A percentile compares a stretch with the other conserved stretches of the same genome.
Conservation (phyloP, 2,113 vertebrate species). For the Takifugu bimaculatus region DNA sequence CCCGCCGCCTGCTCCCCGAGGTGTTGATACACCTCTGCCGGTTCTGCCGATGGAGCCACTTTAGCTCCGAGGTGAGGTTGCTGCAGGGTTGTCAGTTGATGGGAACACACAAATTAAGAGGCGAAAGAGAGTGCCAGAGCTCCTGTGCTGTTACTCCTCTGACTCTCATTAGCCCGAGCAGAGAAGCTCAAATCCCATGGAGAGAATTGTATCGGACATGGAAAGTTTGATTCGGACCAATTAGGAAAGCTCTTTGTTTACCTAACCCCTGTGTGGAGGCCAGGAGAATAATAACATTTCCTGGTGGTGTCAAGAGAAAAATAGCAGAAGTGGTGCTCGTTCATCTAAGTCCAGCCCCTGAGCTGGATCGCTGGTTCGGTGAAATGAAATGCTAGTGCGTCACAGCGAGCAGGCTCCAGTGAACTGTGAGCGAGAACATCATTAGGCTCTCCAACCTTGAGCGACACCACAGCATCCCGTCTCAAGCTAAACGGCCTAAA, state of each 20-base stretch:
- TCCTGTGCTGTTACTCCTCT: slow-evolving; percentile 46
- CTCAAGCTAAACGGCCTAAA: slow-evolving; percentile 22
- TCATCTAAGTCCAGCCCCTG: slow-evolving; percentile 35
- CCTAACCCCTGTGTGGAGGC: slow-evolving; percentile 19
- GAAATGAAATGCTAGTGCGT: slow-evolving; percentile 44
- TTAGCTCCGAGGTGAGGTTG: slow-evolving; percentile 26
- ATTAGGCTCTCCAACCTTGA: slow-evolving; percentile 30
- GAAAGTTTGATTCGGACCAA: slow-evolving; percentile 58
- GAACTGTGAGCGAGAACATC: slow-evolving; percentile 30
- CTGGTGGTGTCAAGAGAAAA: slow-evolving; percentile 20
- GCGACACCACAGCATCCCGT: slow-evolving; percentile 3
- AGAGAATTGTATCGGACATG: slow-evolving; percentile 34
- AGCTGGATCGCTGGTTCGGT: slow-evolving; percentile 27
- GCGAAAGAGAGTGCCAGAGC: slow-evolving; percentile 37
- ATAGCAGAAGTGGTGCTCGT: slow-evolving; percentile 18
- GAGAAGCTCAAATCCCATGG: slow-evolving; percentile 37
- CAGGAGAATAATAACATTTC: slow-evolving; percentile 23
- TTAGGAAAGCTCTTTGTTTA: slow-evolving; percentile 58
- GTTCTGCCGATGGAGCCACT: slow-evolving; percentile 39
- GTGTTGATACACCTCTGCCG: slow-evolving; percentile 55
- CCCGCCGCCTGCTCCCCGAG: slow-evolving; percentile 42
- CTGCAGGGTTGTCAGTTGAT: slow-evolving; percentile 28
- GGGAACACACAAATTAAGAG: slow-evolving; percentile 61
- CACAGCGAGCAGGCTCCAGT: slow-evolving; percentile 19
- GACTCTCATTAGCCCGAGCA: slow-evolving; percentile 59